Conservation (phyloP, 2,797 vertebrate genomes). For the Gymnopithys bicolor region DNA sequence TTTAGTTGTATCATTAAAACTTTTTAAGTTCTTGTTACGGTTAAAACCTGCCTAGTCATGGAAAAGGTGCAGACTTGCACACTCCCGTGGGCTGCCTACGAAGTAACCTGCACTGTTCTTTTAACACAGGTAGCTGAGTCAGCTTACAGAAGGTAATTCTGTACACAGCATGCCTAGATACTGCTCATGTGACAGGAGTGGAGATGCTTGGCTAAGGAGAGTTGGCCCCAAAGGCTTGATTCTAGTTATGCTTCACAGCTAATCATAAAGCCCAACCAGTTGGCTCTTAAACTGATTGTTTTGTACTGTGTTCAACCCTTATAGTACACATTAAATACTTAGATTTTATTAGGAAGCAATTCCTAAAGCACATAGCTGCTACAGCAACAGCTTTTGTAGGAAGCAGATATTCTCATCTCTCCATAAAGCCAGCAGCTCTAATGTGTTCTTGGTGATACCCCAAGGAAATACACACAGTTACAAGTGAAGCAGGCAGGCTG, state of each 20-base stretch:
- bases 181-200: background rate
- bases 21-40: background rate
- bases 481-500: background rate
- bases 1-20: background rate
- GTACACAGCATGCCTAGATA: accelerated
- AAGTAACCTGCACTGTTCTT: background rate
- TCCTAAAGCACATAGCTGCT: background rate
- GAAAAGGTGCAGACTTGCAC: background rate
- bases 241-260: background rate
- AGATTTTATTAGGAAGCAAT: background rate
- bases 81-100: background rate
- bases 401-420: background rate
- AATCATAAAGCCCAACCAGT: background rate
- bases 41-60: background rate
- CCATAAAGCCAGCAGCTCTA: background rate
- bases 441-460: background rate
- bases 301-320: background rate
- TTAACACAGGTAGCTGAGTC: background rate
- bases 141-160: background rate
- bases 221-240: background rate
- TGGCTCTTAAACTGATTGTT: background rate
- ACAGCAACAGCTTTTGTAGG: background rate
- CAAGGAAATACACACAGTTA: background rate
- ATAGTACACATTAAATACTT: background rate
- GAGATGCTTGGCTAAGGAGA: background rate